These are phyloP conservation scores for Pasiphila rectangulata DNA, from an alignment of 2,888 invertebrate genomes.

Conservation along the genomic window DNA sequence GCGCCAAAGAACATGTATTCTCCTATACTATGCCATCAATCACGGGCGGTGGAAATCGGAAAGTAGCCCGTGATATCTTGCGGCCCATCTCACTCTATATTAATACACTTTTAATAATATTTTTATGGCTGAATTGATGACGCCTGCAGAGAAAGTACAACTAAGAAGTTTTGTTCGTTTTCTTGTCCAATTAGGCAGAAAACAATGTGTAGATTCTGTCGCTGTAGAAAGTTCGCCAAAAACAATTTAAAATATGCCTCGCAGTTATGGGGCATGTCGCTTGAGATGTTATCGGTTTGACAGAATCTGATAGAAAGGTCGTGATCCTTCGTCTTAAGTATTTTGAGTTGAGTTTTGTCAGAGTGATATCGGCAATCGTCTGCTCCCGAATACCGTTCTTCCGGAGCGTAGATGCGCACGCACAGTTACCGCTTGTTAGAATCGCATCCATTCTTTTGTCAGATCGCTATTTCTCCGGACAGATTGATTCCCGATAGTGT, in stretches of 20 bases:
- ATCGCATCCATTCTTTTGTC: slow-evolving; percentile 66
- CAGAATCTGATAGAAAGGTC: slow-evolving; percentile 54
- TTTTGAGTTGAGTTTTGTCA: slow-evolving; percentile 42
- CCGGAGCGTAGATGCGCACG: slow-evolving; percentile 44
- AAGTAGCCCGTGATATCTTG: slow-evolving; percentile 45
- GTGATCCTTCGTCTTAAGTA: slow-evolving; percentile 43
- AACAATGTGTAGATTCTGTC: slow-evolving; percentile 25
- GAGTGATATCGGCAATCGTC: slow-evolving; percentile 40
- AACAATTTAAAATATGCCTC: slow-evolving; percentile 42
- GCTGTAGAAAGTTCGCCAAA: slow-evolving; percentile 34
- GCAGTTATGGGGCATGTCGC: slow-evolving; percentile 39
- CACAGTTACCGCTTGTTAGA: slow-evolving; percentile 74
- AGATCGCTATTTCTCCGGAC: slow-evolving; percentile 66
- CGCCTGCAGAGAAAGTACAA: slow-evolving; percentile 32
- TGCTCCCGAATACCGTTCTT: slow-evolving; percentile 55
- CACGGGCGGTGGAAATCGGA: slow-evolving; percentile 41
- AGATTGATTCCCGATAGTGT: slow-evolving; percentile 67
- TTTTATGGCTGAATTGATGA: slow-evolving; percentile 46
- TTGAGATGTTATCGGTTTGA: slow-evolving; percentile 50
- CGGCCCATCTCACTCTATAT: slow-evolving; percentile 42
- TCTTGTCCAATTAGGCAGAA: slow-evolving; percentile 31
- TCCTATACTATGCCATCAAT: slow-evolving; percentile 31
- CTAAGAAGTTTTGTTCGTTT: slow-evolving; percentile 26
- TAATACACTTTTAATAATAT: slow-evolving; percentile 43
- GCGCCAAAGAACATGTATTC: slow-evolving; percentile 22